Evolutionary conservation across 2,797 vertebrate genomes (phyloP), one percentile per base, ranked within the genome.

Genomic region (Myoxocephalus aenaeus): DNA sequence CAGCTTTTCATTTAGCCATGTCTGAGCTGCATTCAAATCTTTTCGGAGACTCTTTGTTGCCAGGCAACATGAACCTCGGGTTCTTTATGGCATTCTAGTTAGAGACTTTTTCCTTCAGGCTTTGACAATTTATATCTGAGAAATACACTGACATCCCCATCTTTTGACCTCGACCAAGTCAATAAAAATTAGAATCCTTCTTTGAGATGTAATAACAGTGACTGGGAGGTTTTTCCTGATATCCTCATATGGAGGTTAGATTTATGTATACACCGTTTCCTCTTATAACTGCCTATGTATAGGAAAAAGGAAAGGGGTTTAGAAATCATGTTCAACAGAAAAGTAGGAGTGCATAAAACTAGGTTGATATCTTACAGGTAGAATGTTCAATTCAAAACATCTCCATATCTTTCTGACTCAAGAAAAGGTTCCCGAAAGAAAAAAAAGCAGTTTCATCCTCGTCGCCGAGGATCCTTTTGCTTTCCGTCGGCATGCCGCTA

Each of bases 21-120:
- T 91, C 90, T 91, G 88, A 90, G 89, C 89, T 91, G 90, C 92
- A 92, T 94, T 93, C 90, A 91, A 92, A 94, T 94, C 91, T 93
- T 91, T 82, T 80, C 80, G 36, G 77, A 88, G 91, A 91, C 83
- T 92, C 91, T 91, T 91, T 91, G 94, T 96, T 95, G 95, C 94
- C 93, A 95, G 85, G 95, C 94, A 95, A 96, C 93, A 83, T 93
- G 92, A 89, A 91, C 88, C 87, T 67, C 80, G 77, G 84, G 85
- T 91, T 87, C 87, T 89, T 89, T 79, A 85, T 86, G 81, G 75
- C 65, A 77, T 88, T 92, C 91, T 89, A 81, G 88, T 92, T 87
- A 87, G 84, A 75, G 83, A 87, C 81, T 89, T 90, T 87, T 83
- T 77, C 83, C 86, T 90, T 89, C 68, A 75, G 87, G 81, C 81